These are phyloP conservation scores for Vireo griseus DNA, from an alignment of 2,797 vertebrate genomes.

Conservation along the genomic window DNA sequence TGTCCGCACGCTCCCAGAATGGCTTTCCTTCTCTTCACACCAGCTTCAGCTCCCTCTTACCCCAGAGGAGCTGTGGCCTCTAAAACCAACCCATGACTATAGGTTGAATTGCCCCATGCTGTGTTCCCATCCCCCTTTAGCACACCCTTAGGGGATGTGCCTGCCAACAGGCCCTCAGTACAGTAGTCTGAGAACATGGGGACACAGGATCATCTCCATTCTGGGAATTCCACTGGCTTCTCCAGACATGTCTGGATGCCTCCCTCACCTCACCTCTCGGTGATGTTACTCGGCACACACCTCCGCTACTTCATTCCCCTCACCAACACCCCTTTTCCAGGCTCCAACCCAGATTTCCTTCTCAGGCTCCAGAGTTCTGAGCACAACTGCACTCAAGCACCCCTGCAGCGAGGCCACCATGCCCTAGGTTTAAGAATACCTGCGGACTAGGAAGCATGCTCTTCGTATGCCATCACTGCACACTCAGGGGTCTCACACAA, in stretches of 20 bases:
- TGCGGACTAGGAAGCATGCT: neutral
- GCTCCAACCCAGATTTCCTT: neutral
- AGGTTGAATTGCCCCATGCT: neutral
- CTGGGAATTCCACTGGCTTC: neutral
- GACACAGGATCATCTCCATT: neutral
- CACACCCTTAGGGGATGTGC: neutral
- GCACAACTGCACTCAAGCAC: neutral
- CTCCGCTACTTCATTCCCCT: neutral
- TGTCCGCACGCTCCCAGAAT: fast-evolving
- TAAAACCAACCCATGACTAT: neutral
- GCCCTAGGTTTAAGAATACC: neutral
- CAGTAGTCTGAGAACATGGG: fast-evolving
- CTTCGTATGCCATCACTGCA: fast-evolving
- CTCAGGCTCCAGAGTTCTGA: neutral
- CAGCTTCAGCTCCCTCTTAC: neutral
- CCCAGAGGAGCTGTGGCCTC: neutral
- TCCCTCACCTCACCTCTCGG: neutral
- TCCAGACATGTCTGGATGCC: neutral
- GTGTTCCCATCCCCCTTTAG: neutral
- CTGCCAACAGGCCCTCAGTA: neutral
- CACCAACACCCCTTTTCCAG: neutral
- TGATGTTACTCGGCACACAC: neutral
- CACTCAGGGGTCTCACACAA: fast-evolving
- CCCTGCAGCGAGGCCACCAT: fast-evolving
- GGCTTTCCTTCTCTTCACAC: neutral